These are phyloP conservation scores for Bostrychus sinensis DNA, from an alignment of 2,113 vertebrate species.

Conservation along the genomic window DNA sequence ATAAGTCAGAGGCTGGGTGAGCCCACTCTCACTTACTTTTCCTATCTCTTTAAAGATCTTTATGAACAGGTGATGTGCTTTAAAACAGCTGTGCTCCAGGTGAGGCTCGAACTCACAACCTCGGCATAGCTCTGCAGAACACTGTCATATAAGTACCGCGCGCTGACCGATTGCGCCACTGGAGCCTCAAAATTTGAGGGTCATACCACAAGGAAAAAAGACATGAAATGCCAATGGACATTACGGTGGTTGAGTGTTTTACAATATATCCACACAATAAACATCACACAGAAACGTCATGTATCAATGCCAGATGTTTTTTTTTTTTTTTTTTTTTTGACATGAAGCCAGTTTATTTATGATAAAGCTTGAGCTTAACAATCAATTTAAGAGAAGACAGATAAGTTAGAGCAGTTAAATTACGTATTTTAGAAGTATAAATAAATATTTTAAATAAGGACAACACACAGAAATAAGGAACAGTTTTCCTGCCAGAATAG, in stretches of 20 bases:
- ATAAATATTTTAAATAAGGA: constrained; percentile 1
- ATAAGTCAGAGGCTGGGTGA: too few species aligned
- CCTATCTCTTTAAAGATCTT: too few species aligned
- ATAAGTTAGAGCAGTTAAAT: constrained; percentile 38
- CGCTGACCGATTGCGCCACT: constrained; percentile 11
- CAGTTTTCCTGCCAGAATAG: not conserved
- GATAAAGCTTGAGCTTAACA: too few species aligned
- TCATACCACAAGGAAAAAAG: not conserved
- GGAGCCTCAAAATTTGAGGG: not conserved
- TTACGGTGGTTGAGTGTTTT: too few species aligned
- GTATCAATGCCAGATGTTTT: too few species aligned
- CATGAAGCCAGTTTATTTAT: too few species aligned
- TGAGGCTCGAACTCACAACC: constrained; percentile 11
- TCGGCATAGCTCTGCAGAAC: not conserved
- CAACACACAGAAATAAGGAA: constrained; percentile 7
- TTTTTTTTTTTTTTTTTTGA: too few species aligned
- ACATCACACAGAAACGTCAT: too few species aligned
- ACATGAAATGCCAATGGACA: too few species aligned
- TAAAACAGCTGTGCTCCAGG: not conserved
- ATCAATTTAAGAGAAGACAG: constrained; percentile 10
- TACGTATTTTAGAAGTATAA: not conserved
- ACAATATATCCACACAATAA: too few species aligned
- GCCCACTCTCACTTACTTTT: too few species aligned
- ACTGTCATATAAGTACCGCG: constrained; percentile 9
- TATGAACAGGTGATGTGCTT: not conserved